phyloP scores from a whole-genome alignment of 2,113 vertebrate species.

The Sterna hirundo region DNA sequence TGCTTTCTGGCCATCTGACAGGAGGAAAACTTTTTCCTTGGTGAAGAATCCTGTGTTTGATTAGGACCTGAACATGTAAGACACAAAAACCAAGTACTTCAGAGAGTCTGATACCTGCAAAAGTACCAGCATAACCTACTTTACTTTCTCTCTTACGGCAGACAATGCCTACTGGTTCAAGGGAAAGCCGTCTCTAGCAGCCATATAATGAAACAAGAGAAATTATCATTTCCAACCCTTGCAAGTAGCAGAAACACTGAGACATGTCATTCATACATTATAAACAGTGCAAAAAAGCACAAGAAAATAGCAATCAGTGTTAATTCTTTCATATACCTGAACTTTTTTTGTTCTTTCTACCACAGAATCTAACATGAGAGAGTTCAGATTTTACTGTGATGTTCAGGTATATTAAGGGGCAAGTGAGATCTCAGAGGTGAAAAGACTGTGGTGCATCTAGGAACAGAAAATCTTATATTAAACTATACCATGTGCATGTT shows the following conservation, averaged over 20 bases:
- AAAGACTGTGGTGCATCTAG: not conserved
- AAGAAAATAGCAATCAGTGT: not conserved
- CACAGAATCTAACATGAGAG: not conserved
- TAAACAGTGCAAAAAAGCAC: not conserved
- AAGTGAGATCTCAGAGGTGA: not conserved
- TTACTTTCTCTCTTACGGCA: not conserved
- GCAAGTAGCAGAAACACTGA: not conserved
- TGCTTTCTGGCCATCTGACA: not conserved
- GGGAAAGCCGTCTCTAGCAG: not conserved
- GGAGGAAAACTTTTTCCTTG: not conserved
- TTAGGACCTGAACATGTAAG: not conserved
- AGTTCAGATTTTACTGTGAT: not conserved
- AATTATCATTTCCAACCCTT: not conserved
- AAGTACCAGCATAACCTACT: not conserved
- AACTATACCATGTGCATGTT: not conserved
- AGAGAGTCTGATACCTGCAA: not conserved
- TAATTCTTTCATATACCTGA: not conserved
- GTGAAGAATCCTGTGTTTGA: not conserved
- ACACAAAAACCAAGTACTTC: not conserved
- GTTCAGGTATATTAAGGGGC: not conserved
- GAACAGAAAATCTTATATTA: not conserved
- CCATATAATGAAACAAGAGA: not conserved
- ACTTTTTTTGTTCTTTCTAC: not conserved
- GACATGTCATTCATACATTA: not conserved
- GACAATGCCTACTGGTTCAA: not conserved